A percentile compares a stretch with the other conserved stretches of the same genome.
phyloP scores from a whole-genome alignment of 2,113 vertebrate genomes.

The Rhegmatorhina hoffmannsi region DNA sequence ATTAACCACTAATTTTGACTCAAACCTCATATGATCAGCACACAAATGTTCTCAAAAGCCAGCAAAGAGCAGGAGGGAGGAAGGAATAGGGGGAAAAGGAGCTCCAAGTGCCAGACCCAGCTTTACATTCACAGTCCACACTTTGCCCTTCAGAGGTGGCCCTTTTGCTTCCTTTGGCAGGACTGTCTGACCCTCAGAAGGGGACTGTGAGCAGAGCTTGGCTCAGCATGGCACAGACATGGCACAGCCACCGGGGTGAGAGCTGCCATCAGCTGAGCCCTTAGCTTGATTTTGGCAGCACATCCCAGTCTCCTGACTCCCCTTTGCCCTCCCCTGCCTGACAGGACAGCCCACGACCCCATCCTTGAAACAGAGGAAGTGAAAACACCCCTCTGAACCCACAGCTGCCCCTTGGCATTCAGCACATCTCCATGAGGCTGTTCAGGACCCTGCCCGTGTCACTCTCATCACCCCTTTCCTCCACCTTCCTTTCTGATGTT shows the following conservation, averaged over 20 bases:
- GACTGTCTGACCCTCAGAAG: neutral
- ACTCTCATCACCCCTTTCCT: neutral
- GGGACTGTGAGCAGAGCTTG: neutral
- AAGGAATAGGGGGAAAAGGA: neutral
- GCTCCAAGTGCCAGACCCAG: neutral
- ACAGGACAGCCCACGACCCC: neutral
- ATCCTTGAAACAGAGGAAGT: neutral
- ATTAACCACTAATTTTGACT: neutral
- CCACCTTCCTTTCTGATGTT: neutral
- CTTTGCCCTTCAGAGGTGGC: neutral
- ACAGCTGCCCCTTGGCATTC: neutral
- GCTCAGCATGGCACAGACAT: rapidly evolving
- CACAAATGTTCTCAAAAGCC: neutral
- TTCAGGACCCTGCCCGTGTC: neutral
- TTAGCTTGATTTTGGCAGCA: neutral
- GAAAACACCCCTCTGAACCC: rapidly evolving
- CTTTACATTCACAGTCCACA: neutral
- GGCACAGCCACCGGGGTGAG: neutral
- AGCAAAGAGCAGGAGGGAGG: neutral
- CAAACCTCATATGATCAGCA: neutral
- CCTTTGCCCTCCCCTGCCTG: neutral
- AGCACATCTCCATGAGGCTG: neutral
- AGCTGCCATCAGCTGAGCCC: neutral
- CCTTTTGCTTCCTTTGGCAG: neutral
- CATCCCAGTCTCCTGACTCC: neutral